Base-by-base conservation (phyloP, 2,888 invertebrate genomes). In the Nycteola revayana region DNA sequence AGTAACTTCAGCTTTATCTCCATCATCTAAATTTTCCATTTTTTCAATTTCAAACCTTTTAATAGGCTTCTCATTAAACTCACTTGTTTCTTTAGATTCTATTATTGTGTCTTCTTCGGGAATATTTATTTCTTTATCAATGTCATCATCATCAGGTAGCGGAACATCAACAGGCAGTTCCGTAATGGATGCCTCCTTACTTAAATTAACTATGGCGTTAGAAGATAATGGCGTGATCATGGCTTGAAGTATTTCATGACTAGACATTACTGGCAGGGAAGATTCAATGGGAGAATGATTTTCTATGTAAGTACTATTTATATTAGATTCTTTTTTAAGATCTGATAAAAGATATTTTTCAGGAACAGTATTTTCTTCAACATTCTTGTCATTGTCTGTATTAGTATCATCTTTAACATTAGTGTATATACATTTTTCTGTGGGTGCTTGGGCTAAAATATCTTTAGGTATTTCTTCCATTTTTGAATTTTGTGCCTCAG, bases 111-210 rank as follows among this genome's bases (percentile, higher is more conserved):
- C 3, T 14, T 3, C 14, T 14, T 14, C 14, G 5, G 14, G 2
- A 14, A 36, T 9, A 24, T 31, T 31, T 7, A 42, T n/a, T 28
- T 55, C 59, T 38, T 56, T 55, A 7, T 72, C 71, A 40, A 64
- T 32, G 25, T 75, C 68, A 53, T 75, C 68, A 38, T 75, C 76
- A 65, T 74, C 69, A 32, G 77, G 74, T 36, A 79, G 57, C 33
- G 72, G 67, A 41, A 71, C 44, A 48, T 75, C 61, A 36, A 54
- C 60, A 28, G 70, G 66, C 17, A 49, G 40, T 24, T 53, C 48
- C 36, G 38, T 38, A 9, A 49, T 31, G 23, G 33, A 34, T 7
- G 28, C 10, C 32, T 47, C 41, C 35, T 26, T 32, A 20, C n/a
- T n/a, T n/a, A 32, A n/a, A 22, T 27, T 17, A 2, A 10, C 18